phyloP scores from a whole-genome alignment of 2,888 invertebrate genomes.

The Parelbella ahira region DNA sequence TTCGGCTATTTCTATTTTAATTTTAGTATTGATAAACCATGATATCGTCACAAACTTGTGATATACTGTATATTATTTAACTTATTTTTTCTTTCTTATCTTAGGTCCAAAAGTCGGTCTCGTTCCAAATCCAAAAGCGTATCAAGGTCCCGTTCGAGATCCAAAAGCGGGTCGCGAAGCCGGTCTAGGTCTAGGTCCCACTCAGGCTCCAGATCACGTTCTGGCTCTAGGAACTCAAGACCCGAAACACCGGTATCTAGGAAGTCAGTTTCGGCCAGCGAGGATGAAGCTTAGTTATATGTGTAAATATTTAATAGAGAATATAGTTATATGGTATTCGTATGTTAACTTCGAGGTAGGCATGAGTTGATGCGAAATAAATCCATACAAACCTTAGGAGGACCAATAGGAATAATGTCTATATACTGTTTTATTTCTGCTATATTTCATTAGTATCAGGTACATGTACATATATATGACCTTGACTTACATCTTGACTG shows the following conservation, averaged over 20 bases:
- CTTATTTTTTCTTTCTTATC: too few relatives aligned
- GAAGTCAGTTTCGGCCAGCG: slow-evolving; percentile 82
- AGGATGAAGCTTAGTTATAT: slow-evolving; percentile 63
- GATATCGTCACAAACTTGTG: too few relatives aligned
- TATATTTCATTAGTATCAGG: too few relatives aligned
- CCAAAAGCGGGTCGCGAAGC: slow-evolving; percentile 50
- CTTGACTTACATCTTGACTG: too few relatives aligned
- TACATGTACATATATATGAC: too few relatives aligned
- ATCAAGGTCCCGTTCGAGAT: slow-evolving; percentile 46
- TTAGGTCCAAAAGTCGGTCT: slow-evolving; percentile 55
- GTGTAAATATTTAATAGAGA: slow-evolving; percentile 36
- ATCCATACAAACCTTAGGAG: neutral
- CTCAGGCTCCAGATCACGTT: slow-evolving; percentile 54
- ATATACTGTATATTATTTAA: too few relatives aligned
- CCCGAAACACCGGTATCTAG: slow-evolving; percentile 80
- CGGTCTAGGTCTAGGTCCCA: slow-evolving; percentile 59
- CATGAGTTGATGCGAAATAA: slow-evolving; percentile 1
- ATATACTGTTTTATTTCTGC: too few relatives aligned
- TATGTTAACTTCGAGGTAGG: slow-evolving; percentile 17
- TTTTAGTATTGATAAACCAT: too few relatives aligned
- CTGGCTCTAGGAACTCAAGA: slow-evolving; percentile 64
- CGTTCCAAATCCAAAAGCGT: slow-evolving; percentile 51
- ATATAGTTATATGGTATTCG: neutral
- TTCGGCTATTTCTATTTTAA: too few relatives aligned
- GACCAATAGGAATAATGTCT: slow-evolving; percentile 1